Evolutionary conservation across 2,888 invertebrate species (phyloP).

Genomic region (Deilephila porcellus): DNA sequence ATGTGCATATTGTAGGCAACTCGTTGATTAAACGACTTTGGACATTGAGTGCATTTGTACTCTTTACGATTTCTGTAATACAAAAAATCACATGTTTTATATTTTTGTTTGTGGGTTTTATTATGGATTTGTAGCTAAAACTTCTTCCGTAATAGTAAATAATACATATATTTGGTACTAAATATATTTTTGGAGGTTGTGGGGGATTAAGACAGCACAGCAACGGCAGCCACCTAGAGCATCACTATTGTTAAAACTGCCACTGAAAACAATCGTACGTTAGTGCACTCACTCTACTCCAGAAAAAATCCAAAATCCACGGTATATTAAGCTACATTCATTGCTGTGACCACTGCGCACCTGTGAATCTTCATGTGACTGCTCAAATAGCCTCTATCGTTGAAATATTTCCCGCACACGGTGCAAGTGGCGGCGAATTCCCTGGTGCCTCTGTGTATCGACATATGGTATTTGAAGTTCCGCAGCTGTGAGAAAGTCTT

Average conservation of each 20-base stretch:
- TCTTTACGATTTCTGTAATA: constrained; percentile 89
- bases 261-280: no score
- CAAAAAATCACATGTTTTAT: constrained; percentile 1
- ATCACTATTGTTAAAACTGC: no score
- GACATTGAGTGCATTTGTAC: constrained; percentile 91
- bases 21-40: constrained; percentile 93
- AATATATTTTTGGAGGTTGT: no score
- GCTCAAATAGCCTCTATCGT: constrained; percentile 92
- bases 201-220: no score
- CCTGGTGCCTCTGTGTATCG: constrained; percentile 92
- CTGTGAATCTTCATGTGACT: constrained; percentile 94
- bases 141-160: no score
- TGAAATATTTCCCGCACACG: constrained; percentile 91
- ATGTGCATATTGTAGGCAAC: constrained; percentile 96
- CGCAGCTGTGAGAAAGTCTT: constrained; percentile 93
- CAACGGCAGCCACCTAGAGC: no score
- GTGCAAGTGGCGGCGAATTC: constrained; percentile 89
- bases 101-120: no score
- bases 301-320: no score
- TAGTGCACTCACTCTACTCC: no score
- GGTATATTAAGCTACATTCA: background rate
- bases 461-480: constrained; percentile 93
- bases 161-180: no score
- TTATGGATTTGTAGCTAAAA: background rate
- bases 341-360: constrained; percentile 48